A percentile compares a stretch with the other conserved stretches of the same genome.
phyloP scores from a whole-genome alignment of 2,113 vertebrate genomes.

The Recurvirostra avosetta region DNA sequence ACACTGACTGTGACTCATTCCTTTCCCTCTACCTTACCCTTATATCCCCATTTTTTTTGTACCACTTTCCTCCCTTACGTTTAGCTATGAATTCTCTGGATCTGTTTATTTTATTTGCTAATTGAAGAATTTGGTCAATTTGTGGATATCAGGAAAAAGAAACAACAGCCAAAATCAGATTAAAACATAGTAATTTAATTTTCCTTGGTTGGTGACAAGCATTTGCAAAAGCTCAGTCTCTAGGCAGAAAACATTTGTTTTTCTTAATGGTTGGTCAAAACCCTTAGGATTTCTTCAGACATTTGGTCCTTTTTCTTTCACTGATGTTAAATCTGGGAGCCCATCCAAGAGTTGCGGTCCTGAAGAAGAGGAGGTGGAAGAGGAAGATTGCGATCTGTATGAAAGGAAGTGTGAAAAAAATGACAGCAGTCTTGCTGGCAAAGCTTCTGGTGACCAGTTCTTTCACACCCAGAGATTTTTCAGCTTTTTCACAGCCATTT shows the following conservation, averaged over 20 bases:
- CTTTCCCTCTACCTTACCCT: neutral
- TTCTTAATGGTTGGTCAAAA: neutral
- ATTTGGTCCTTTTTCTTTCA: neutral
- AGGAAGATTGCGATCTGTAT: neutral
- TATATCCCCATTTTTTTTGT: neutral
- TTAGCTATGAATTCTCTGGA: neutral
- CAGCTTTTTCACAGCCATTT: neutral
- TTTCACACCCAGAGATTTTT: neutral
- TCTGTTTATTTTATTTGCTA: neutral
- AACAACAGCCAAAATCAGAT: neutral
- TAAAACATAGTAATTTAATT: neutral
- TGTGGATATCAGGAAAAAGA: neutral
- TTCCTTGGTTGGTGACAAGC: neutral
- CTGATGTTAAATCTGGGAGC: neutral
- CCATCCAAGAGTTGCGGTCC: neutral
- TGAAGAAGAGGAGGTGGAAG: neutral
- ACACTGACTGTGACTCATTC: neutral
- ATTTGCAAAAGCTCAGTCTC: neutral
- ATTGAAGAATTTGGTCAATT: neutral
- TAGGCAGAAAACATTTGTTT: neutral
- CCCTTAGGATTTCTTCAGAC: neutral
- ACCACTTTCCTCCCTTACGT: accelerated
- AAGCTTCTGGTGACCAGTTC: neutral
- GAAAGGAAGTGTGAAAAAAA: constrained; percentile 25
- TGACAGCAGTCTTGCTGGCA: neutral